Base-by-base conservation (phyloP, 2,888 invertebrate genomes). In the Diploptera punctata region DNA sequence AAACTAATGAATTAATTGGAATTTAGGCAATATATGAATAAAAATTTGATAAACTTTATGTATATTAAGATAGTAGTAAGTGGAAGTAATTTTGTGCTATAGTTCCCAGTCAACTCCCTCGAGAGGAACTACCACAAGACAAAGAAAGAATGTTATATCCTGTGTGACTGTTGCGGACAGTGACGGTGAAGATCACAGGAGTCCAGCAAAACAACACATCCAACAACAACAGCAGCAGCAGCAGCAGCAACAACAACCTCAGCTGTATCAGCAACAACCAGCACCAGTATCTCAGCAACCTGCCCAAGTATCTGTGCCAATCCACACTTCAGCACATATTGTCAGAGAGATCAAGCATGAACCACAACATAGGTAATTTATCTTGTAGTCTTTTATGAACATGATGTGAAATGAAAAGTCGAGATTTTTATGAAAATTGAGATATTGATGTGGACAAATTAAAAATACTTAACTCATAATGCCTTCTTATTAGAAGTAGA, bases 151-250 rank as follows among this genome's bases (percentile, higher is more conserved):
- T 82, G 90, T 91, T 74, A 91, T 92, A 78, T 92, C 91, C 79
- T 93, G 92, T 82, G 91, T 93, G 72, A 92, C 91, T 75, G 90
- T 93, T 72, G 90, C 88, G 76, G 93, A 93, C 79, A 91, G 90
- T 81, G 91, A 92, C 79, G 88, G 87, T 71, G 91, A 92, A 79
- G 90, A 89, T 71, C 87, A 87, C 78, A 86, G 88, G 68, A 85
- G 84, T 76, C 85, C 87, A 16, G 83, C 83, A 19, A 80, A 81
- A 67, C 75, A 75, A 21, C 74, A 73, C 57, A 75, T 75, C 71
- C 77, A 78, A 49, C 74, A 76, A 5, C 68, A 73, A 9, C 77
- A 76, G 16, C 74, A 76, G 62, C 76, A 75, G 44, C 76, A 76
- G 60, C 74, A 77, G 57, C 76, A 77, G 62, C 75, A 79, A 67